phyloP scores from a whole-genome alignment of 2,888 invertebrate genomes.

The Vanessa cardui region DNA sequence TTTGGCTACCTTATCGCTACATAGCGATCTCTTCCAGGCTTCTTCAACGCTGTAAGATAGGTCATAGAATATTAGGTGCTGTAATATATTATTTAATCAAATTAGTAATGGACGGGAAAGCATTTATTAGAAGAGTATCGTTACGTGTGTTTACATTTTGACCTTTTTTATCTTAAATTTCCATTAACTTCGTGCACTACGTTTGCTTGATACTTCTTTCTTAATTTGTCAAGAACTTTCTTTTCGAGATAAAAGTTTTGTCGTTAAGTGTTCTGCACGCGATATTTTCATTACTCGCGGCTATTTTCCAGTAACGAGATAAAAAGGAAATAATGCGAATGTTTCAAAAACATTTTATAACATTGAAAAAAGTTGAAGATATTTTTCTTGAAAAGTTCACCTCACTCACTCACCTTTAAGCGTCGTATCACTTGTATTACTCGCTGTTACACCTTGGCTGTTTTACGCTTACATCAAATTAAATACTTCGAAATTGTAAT shows the following conservation, averaged over 20 bases:
- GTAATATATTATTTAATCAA: not conserved
- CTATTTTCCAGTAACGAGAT: slow-evolving; percentile 2
- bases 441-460: too few species aligned
- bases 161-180: slow-evolving; percentile 47
- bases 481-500: too few species aligned
- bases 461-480: too few species aligned
- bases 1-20: too few species aligned
- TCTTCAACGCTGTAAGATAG: too few species aligned
- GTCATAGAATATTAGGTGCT: too few species aligned
- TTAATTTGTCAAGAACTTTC: slow-evolving; percentile 70
- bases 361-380: too few species aligned
- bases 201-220: slow-evolving; percentile 51
- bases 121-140: not conserved
- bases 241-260: slow-evolving; percentile 57
- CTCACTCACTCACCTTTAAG: not conserved
- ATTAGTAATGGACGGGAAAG: not conserved
- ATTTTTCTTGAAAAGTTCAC: not conserved
- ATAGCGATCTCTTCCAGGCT: too few species aligned
- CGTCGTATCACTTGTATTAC: not conserved
- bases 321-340: slow-evolving; percentile 18
- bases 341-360: not conserved
- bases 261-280: slow-evolving; percentile 60
- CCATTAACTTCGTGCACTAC: slow-evolving; percentile 42
- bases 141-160: slow-evolving; percentile 18
- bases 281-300: slow-evolving; percentile 55